Percentiles rank a stretch among this genome's conserved stretches.
These are phyloP conservation scores for Notarius lentiginosus DNA, from an alignment of 2,113 vertebrate genomes.

Conservation along the genomic window DNA sequence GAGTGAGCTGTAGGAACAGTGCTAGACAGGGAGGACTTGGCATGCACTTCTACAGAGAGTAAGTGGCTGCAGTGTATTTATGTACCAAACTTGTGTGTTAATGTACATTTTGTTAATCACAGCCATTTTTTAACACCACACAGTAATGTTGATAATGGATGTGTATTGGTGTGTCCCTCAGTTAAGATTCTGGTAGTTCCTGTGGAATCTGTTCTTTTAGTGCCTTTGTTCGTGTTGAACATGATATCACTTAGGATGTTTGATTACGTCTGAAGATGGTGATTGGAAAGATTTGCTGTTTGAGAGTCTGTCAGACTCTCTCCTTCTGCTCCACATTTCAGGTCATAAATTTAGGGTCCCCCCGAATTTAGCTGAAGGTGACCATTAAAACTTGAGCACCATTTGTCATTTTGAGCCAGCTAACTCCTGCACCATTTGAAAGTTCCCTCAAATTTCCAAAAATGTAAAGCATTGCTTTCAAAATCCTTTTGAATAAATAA, in stretches of 20 bases:
- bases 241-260: not conserved
- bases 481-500: not conserved
- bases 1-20: constrained; percentile 28
- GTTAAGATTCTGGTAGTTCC: constrained; percentile 19
- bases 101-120: not conserved
- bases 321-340: not conserved
- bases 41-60: not conserved
- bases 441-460: not conserved
- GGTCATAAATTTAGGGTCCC: not conserved
- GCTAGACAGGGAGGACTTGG: constrained; percentile 18
- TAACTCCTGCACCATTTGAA: not conserved
- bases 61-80: constrained; percentile 3
- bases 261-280: not conserved
- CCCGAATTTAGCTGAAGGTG: too few relatives aligned
- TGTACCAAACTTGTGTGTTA: not conserved
- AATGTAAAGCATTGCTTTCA: too few relatives aligned
- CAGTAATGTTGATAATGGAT: constrained; percentile 7
- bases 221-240: constrained; percentile 31
- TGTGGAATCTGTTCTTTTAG: constrained; percentile 16
- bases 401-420: not conserved
- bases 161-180: not conserved
- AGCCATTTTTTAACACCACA: constrained; percentile 27
- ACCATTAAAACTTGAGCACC: not conserved
- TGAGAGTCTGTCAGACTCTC: too few relatives aligned
- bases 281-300: too few relatives aligned